Evolutionary conservation across 1,140 invertebrate species (phyloP), one percentile per base, ranked within the genome.

Genomic region (Saccostrea echinata): DNA sequence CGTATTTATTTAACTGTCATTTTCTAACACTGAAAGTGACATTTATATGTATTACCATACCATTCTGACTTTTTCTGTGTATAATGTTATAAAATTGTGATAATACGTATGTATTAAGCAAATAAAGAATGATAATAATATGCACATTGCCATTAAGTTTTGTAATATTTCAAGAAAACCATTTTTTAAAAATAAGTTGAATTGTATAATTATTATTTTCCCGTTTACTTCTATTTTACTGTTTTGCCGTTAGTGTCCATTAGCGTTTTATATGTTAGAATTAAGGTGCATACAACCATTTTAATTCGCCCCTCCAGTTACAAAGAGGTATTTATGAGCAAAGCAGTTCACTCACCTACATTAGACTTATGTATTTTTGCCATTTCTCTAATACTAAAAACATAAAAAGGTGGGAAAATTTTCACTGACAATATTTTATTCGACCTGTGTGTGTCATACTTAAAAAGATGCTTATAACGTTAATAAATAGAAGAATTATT

Each of bases 371-470:
- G 68, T 71, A 71, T 71, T 71, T 71, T 71, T 71, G 68, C 30
- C 68, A 71, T 71, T 71, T 71, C 27, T 27, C 68, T 71, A 33
- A 30, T 30, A n/a, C 68, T 71, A 71, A 61, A 57, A 71, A 71
- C 68, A 71, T 71, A 33, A 30, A 71, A 71, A 71, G 68, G 68
- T 71, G 68, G 68, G 68, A 71, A 71, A 30, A 71, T 71, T 71
- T 71, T 71, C 68, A 33, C 68, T 71, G 68, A 71, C 68, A 33
- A 71, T 71, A 71, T 71, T 71, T 71, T 71, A 33, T 13, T 71
- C 68, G 68, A 71, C 68, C 68, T 71, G 68, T 71, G 18, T 61
- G 68, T 71, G 68, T 71, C 68, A 71, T 71, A 71, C 68, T 71
- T 71, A 30, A 71, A 24, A 71, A 30, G 68, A 71, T 71, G 24